Conservation (phyloP, 2,888 invertebrate species). For the Agrochola circellaris region DNA sequence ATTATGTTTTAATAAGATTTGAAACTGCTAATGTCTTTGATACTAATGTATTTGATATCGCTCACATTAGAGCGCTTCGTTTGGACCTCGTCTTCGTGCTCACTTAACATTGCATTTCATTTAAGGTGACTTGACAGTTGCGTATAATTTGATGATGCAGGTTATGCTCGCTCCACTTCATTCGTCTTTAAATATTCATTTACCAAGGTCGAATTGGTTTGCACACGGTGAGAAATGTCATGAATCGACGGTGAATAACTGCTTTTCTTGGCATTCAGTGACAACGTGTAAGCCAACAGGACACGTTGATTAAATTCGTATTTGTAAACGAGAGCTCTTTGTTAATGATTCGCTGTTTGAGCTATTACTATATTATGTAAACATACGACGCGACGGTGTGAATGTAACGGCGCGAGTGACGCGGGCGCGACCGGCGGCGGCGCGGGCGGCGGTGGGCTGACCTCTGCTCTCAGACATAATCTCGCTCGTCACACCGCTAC, state of each 20-base stretch:
- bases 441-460: slow-evolving; percentile 4
- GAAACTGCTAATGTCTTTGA: background rate
- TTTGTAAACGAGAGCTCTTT: background rate
- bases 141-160: slow-evolving; percentile 31
- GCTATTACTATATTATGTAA: background rate
- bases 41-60: too few species aligned
- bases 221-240: slow-evolving; percentile 31
- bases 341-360: background rate
- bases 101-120: slow-evolving; percentile 23
- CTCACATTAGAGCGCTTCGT: background rate
- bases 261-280: background rate
- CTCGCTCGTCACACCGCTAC: slow-evolving; percentile 15
- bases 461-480: slow-evolving; percentile 34
- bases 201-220: slow-evolving; percentile 49
- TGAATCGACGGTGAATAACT: background rate
- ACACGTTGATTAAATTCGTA: background rate
- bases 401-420: background rate
- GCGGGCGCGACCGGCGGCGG: background rate
- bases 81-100: background rate
- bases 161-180: slow-evolving; percentile 19
- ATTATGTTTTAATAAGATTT: slow-evolving; percentile 6
- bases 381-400: background rate
- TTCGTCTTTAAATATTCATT: slow-evolving; percentile 47
- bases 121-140: slow-evolving; percentile 37
- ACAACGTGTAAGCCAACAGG: background rate